A percentile compares a stretch with the other conserved stretches of the same genome.
Conservation (phyloP, 2,113 vertebrate genomes). For the Tachuris rubrigastra region DNA sequence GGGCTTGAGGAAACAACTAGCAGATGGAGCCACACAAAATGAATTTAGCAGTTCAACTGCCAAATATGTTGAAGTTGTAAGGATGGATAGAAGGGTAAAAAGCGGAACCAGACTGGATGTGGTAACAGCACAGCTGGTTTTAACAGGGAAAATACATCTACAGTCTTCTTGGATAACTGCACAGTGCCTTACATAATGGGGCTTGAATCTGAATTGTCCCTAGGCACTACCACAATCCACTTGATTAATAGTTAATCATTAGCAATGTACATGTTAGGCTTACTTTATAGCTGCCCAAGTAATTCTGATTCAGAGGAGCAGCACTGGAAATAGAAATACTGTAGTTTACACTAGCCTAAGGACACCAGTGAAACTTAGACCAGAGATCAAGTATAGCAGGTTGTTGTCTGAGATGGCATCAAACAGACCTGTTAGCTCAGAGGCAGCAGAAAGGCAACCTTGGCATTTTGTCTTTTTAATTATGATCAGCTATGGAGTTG, state of each 20-base stretch:
- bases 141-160: not conserved
- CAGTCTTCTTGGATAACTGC: not conserved
- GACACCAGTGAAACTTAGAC: not conserved
- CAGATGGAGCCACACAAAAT: not conserved
- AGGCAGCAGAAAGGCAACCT: not conserved
- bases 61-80: not conserved
- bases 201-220: not conserved
- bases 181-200: not conserved
- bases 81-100: not conserved
- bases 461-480: not conserved
- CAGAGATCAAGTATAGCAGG: not conserved
- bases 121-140: not conserved
- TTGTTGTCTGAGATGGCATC: not conserved
- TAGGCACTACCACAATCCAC: not conserved
- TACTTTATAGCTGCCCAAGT: not conserved
- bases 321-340: not conserved
- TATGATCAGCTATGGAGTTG: not conserved
- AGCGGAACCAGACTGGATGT: not conserved
- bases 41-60: not conserved
- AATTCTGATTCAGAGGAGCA: not conserved
- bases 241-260: conserved; percentile 33
- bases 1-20: not conserved
- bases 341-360: not conserved
- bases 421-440: not conserved
- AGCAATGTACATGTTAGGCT: not conserved